Evolutionary conservation across 2,113 vertebrate genomes (phyloP), one percentile per base, ranked within the genome.

Genomic region (Chascanopsetta lugubris): DNA sequence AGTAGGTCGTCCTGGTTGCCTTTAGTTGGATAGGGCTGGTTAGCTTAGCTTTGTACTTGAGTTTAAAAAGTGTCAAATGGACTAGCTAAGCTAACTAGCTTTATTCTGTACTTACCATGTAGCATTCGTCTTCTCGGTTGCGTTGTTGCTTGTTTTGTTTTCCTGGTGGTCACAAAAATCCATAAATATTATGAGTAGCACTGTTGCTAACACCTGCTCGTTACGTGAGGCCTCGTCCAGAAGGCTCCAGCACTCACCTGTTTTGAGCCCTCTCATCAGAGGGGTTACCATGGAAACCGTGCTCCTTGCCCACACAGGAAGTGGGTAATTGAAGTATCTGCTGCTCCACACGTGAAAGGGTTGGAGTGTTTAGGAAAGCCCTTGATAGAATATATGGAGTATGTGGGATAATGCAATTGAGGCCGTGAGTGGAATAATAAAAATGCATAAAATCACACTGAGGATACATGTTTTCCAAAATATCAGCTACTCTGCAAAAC

Each of bases 251-350:
- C 32, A 27, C 25, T 58, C 66, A 50, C 17, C 24, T 26, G 7
- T 4, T 2, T 34, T 13, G 13, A 40, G 32, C 3, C 29, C 22
- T 45, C 8, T n/a, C 8, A 8, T 30, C 58, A 38, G 24, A 65
- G 34, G 26, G 11, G 67, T 62, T 57, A 27, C 77, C 58, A 69
- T 64, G 61, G 47, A 29, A 67, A 79, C 72, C 2, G 55, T 17
- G 27, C 50, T 38, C 26, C 21, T 25, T 27, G 20, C n/a, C 34
- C 34, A 15, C 15, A 43, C 32, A 11, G 24, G n/a, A 25, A 5
- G 61, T 42, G 1, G n/a, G 10, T 49, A 58, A 21, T 24, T 40
- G 57, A 18, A 53, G 32, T 34, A 36, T 42, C 36, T 26, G 57
- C 51, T 32, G 20, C 61, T 61, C 38, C 22, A 22, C 26, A 12